Base-by-base conservation (phyloP, 1,140 invertebrate genomes). In the Bombus sylvicola region DNA sequence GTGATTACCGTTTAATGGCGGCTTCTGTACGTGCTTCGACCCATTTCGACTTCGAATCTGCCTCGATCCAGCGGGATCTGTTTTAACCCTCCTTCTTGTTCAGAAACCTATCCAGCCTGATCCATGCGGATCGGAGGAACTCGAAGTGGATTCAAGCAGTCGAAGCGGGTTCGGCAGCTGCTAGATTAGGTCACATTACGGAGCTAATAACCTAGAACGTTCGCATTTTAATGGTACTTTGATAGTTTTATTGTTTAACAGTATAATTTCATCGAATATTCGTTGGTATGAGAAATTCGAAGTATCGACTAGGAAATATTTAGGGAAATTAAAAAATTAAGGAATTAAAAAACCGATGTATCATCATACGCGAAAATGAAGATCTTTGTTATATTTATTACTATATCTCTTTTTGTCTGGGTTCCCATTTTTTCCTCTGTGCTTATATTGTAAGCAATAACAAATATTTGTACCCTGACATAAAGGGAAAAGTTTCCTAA, bases 1-100 rank as follows among this genome's bases (percentile, higher is more conserved):
- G 12, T 68, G 53, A 84, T 84, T 78, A 84, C 69, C 57, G 83
- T 79, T 80, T 80, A 79, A 84, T 62, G 62, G n/a, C n/a, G 13
- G 75, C 66, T 71, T 83, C 43, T 28, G 5, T 57, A 31, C 13
- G 62, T 18, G 73, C 25, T 10, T 34, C 81, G 62, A 53, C 43
- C 81, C 37, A 69, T 59, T 68, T 71, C 66, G 53, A 71, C 75
- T 62, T 79, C 25, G 75, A 71, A 18, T 59, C 76, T 39, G 13
- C 25, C 83, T 31, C 83, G 75, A 84, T 68, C 39, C 39, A 28
- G 2, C 25, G n/a, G 71, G 66, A 84, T 59, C 76, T 69, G 31
- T 72, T 84, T 72, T 62, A 62, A 62, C 74, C n/a, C 68, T 72
- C 83, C 75, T 59, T 31, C 66, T 72, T 62, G 66, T 62, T 80